A percentile compares a stretch with the other conserved stretches of the same genome.
Conservation (phyloP, 53 echinoderm and acorn worm genomes). For the Echinometra lucunter region DNA sequence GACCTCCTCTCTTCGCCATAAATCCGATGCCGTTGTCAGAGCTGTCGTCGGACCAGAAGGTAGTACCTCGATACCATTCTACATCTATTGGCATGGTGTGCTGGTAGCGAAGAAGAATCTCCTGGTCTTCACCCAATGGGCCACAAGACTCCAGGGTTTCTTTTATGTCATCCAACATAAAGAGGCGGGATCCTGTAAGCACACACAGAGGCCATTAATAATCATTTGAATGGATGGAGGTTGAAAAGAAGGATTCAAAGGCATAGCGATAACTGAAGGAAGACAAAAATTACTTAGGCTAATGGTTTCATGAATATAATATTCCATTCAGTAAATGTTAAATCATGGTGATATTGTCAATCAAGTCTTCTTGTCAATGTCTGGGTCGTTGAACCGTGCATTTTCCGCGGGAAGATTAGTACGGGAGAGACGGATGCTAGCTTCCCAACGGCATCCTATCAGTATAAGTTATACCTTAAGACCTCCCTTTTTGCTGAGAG, state of each 20-base stretch:
- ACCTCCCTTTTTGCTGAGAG: too few relatives aligned
- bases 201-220: neutral
- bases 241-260: neutral
- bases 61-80: slow-evolving; percentile 47
- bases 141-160: slow-evolving; percentile 28
- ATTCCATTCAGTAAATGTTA: too few relatives aligned
- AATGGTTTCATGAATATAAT: too few relatives aligned
- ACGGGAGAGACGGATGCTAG: too few relatives aligned
- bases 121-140: slow-evolving; percentile 6
- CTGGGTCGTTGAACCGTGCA: too few relatives aligned
- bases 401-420: too few relatives aligned
- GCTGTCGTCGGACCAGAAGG: slow-evolving; percentile 25
- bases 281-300: too few relatives aligned
- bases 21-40: slow-evolving; percentile 4
- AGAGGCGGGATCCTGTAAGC: slow-evolving; percentile 21
- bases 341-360: too few relatives aligned
- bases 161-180: slow-evolving; percentile 33
- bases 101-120: neutral
- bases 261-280: too few relatives aligned
- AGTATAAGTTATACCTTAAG: too few relatives aligned
- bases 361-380: too few relatives aligned
- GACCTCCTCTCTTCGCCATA: neutral
- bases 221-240: neutral
- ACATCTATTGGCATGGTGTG: neutral
- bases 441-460: too few relatives aligned